Conservation (phyloP, 1,140 invertebrate species). For the Drosophila persimilis region DNA sequence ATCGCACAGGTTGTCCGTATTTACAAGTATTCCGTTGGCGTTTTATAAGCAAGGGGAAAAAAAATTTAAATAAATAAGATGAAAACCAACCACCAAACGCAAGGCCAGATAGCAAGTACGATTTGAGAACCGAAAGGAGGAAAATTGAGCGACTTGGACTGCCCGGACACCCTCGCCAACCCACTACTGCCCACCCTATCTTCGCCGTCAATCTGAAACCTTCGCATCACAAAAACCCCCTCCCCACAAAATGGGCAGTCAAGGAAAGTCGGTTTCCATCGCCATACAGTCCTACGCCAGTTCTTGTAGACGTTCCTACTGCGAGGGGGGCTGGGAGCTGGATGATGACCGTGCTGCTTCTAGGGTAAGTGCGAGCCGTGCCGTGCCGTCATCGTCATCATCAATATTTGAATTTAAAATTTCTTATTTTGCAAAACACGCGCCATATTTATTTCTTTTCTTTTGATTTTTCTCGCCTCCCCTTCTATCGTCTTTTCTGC, state of each 20-base stretch:
- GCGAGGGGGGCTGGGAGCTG: neutral
- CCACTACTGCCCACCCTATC: slow-evolving; percentile 10
- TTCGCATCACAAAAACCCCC: slow-evolving; percentile 23
- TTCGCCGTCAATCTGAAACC: slow-evolving; percentile 14
- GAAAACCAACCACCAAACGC: slow-evolving; percentile 62
- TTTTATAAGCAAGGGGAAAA: slow-evolving; percentile 25
- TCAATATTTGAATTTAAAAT: slow-evolving; percentile 80
- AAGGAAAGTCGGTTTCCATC: slow-evolving; percentile 48
- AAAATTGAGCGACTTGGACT: neutral
- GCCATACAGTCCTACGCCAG: slow-evolving; percentile 32
- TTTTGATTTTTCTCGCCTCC: slow-evolving; percentile 65
- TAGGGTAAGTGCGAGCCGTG: neutral
- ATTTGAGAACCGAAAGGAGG: slow-evolving; percentile 24
- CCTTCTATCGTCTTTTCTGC: slow-evolving; percentile 27
- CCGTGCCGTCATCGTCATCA: slow-evolving; percentile 51
- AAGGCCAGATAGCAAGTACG: slow-evolving; percentile 22
- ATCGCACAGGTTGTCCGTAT: slow-evolving; percentile 5
- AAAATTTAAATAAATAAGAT: slow-evolving; percentile 56
- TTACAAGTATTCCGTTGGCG: slow-evolving; percentile 4
- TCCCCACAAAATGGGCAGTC: slow-evolving; percentile 1
- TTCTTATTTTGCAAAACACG: slow-evolving; percentile 67
- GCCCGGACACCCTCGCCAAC: neutral
- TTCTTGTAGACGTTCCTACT: slow-evolving; percentile 13
- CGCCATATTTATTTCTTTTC: slow-evolving; percentile 78
- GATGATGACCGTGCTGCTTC: too few species aligned